A percentile compares a stretch with the other conserved stretches of the same genome.
Evolutionary conservation across 1,140 invertebrate genomes (phyloP).

Genomic region (Metaphire vulgaris): DNA sequence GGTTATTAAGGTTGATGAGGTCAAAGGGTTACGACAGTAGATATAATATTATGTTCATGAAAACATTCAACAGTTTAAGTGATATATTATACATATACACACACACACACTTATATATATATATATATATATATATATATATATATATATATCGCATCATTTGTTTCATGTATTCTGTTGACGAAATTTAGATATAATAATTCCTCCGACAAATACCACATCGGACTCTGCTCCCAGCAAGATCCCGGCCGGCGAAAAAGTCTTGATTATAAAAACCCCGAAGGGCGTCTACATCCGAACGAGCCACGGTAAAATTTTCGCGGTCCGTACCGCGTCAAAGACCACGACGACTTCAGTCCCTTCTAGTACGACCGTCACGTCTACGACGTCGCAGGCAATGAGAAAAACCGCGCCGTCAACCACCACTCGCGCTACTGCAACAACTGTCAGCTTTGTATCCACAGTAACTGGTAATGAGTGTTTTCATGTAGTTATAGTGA

Average conservation of each 20-base stretch:
- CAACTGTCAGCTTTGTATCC: not conserved
- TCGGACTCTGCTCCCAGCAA: conserved; percentile 66
- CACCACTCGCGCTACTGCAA: not conserved
- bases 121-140: no score
- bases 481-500: not conserved
- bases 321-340: conserved; percentile 63
- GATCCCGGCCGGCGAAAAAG: conserved; percentile 85
- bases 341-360: not conserved
- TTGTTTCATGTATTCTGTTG: not conserved
- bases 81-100: no score
- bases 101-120: no score
- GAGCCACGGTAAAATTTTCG: conserved; percentile 90
- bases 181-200: conserved; percentile 68
- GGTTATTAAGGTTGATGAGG: no score
- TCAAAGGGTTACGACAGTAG: no score
- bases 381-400: not conserved
- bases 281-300: conserved; percentile 93
- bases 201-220: conserved; percentile 67
- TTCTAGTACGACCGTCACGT: not conserved
- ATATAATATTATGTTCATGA: no score
- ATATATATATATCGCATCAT: no score
- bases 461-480: not conserved
- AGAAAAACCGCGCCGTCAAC: not conserved
- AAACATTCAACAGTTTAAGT: no score
- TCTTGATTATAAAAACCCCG: conserved; percentile 85